Evolutionary conservation across 2,888 invertebrate species (phyloP), one percentile per base, ranked within the genome.

Genomic region (Aporophyla lueneburgensis): DNA sequence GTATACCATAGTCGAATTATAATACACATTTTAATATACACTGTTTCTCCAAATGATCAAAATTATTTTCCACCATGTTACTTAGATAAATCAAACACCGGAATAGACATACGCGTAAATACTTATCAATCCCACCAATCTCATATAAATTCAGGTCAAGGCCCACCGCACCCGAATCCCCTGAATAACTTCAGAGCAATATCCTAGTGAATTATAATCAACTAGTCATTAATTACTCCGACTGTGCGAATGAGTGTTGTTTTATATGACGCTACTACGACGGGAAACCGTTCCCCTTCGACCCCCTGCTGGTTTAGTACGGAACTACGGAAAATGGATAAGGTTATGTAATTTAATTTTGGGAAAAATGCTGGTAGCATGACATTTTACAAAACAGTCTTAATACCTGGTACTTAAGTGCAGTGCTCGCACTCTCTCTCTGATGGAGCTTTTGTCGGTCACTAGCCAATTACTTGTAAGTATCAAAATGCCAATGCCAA

Each of bases 211-310:
- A 85, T 88, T 85, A 84, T 85, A 88, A 89, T 87, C 76, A 80
- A 87, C 81, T 82, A 85, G 78, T 87, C 83, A 91, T 91, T 91
- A 91, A 92, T 91, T 89, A 89, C 75, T 71, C 70, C 78, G 83
- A 86, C 86, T 83, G 78, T 84, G 88, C 85, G 77, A 86, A 85
- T 77, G 81, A 89, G 88, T 89, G 85, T 83, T 88, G 83, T 88
- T 88, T 88, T 88, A 85, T 85, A 83, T 86, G 83, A 81, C 82
- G 81, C 85, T 88, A 79, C 86, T 86, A 78, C 78, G 70, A 67
- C 71, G 76, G 78, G 83, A 78, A 78, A 83, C 81, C 81, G 81
- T 81, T 80, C 86, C 89, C 89, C 86, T 82, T 49, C 63, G 67
- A 62, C 76, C 81, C 16, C 84, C 86, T 63, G 80, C 80, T 76